Percentiles rank a stretch among this genome's conserved stretches.
Conservation (phyloP, 2,888 invertebrate species). For the Aromia moschata region DNA sequence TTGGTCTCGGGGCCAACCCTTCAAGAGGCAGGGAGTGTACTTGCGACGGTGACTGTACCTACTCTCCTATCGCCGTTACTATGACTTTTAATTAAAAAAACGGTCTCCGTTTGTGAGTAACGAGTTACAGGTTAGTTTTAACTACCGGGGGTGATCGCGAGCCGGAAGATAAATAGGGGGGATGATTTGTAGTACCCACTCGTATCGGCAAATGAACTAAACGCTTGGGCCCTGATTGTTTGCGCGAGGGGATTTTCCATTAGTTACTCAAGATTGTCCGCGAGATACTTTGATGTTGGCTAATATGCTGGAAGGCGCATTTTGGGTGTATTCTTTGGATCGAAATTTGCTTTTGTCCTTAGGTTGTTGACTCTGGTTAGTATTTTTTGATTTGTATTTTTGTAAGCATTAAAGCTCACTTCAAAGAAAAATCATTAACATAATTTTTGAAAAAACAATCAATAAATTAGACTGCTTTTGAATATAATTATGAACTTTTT, state of each 20-base stretch:
- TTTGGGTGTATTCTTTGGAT: not conserved
- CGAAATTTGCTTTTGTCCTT: too few relatives aligned
- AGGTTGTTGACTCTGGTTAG: too few relatives aligned
- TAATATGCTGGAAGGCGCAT: not conserved
- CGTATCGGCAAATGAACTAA: slow-evolving; percentile 14
- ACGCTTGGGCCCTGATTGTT: slow-evolving; percentile 7
- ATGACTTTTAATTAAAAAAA: slow-evolving; percentile 22
- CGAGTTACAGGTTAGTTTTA: slow-evolving; percentile 21
- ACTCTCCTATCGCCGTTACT: too few relatives aligned
- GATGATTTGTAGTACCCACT: slow-evolving; percentile 18
- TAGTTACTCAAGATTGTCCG: not conserved
- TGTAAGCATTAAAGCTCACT: too few relatives aligned
- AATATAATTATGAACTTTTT: too few relatives aligned
- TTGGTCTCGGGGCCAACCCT: slow-evolving; percentile 18
- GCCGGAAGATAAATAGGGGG: slow-evolving; percentile 13
- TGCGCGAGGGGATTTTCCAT: slow-evolving; percentile 7
- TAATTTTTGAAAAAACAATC: too few relatives aligned
- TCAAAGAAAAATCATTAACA: too few relatives aligned
- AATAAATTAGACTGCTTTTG: too few relatives aligned
- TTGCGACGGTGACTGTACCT: slow-evolving; percentile 2
- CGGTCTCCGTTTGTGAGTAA: slow-evolving; percentile 11
- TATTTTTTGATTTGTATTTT: too few relatives aligned
- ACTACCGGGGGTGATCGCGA: slow-evolving; percentile 13
- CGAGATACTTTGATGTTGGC: not conserved
- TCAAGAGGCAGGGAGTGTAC: not conserved